Evolutionary conservation across 2,113 vertebrate species (phyloP).

Genomic region (Porphyrio hochstetteri): DNA sequence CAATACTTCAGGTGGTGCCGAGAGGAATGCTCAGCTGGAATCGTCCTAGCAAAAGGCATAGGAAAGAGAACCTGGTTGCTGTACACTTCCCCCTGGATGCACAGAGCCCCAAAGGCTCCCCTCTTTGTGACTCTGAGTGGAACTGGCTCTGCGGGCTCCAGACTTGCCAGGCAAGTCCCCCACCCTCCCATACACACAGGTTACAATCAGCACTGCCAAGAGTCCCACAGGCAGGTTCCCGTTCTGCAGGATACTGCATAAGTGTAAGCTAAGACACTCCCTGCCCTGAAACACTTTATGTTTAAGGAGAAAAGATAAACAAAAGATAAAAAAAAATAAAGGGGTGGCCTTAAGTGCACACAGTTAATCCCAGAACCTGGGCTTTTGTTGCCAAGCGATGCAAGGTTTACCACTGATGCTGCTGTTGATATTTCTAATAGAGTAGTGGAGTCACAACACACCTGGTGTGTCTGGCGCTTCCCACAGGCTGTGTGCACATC

Average conservation of each 20-base stretch:
- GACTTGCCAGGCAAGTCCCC: rapidly evolving
- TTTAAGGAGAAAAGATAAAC: neutral
- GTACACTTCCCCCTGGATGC: rapidly evolving
- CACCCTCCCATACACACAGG: neutral
- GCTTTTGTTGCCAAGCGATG: neutral
- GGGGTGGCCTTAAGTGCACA: neutral
- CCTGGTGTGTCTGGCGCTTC: neutral
- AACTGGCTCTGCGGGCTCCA: neutral
- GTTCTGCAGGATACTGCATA: neutral
- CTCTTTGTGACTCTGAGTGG: neutral
- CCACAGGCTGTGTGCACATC: rapidly evolving
- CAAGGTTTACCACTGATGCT: neutral
- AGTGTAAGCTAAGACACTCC: neutral
- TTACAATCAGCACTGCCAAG: neutral
- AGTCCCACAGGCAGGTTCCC: neutral
- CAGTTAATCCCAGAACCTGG: neutral
- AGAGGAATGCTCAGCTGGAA: neutral
- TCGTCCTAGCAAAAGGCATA: neutral
- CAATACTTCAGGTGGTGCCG: neutral
- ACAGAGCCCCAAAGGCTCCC: neutral
- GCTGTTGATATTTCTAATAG: neutral
- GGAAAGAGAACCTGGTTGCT: neutral
- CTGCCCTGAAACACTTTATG: neutral
- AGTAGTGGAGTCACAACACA: neutral
- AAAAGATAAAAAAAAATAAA: neutral